A percentile compares a stretch with the other conserved stretches of the same genome.
Conservation (phyloP, 2,113 vertebrate species). For the Caloenas nicobarica region DNA sequence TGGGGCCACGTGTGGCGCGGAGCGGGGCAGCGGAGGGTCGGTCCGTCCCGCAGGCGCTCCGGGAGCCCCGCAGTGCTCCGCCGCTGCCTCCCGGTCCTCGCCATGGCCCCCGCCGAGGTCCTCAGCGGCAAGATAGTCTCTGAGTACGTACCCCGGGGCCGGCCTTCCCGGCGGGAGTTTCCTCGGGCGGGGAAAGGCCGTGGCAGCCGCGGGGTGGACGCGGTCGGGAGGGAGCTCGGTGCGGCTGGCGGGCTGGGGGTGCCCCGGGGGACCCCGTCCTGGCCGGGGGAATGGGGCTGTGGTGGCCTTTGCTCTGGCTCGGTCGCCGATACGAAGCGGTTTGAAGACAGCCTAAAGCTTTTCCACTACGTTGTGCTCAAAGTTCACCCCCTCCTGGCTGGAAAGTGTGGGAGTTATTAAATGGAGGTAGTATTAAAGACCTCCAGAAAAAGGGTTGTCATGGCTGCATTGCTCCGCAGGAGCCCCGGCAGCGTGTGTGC, state of each 20-base stretch:
- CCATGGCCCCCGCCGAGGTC: constrained; percentile 75
- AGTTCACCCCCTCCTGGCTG: neutral
- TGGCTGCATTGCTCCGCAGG: rapidly evolving
- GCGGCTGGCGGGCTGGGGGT: neutral
- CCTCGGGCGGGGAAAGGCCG: neutral
- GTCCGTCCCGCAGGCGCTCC: rapidly evolving
- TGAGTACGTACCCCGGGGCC: constrained; percentile 62
- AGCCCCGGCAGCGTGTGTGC: rapidly evolving
- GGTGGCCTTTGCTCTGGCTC: neutral
- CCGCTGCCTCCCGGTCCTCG: neutral
- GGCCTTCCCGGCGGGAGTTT: neutral
- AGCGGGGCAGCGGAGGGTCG: neutral
- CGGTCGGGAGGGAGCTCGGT: rapidly evolving
- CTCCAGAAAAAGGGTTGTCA: neutral
- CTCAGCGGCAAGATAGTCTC: constrained; percentile 78
- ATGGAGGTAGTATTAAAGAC: neutral
- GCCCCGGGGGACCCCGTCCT: no score
- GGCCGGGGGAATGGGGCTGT: neutral
- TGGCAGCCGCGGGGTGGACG: neutral
- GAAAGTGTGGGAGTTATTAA: rapidly evolving
- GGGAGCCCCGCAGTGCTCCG: rapidly evolving
- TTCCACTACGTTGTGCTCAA: rapidly evolving
- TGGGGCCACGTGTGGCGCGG: neutral
- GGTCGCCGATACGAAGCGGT: neutral
- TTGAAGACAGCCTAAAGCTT: neutral